Percentiles rank a stretch among this genome's conserved stretches.
Evolutionary conservation across 2,113 vertebrate genomes (phyloP).

Genomic region (Mesembrinibis cayennensis): DNA sequence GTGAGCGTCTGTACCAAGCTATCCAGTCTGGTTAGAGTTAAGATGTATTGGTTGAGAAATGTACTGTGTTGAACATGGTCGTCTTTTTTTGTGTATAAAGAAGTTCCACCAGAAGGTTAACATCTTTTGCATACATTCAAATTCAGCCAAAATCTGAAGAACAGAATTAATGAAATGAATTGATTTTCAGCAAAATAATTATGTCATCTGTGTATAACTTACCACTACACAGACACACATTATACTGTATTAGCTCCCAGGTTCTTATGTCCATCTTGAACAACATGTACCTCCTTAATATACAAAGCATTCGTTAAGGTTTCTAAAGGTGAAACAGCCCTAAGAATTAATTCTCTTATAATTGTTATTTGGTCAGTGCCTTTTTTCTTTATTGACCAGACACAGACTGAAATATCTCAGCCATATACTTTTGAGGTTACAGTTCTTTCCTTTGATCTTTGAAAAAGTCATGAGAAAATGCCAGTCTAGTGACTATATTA

Average conservation of each 20-base stretch:
- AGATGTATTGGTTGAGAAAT: not conserved
- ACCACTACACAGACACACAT: not conserved
- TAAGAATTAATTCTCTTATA: slow-evolving; percentile 61
- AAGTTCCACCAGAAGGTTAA: not conserved
- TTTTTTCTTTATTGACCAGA: slow-evolving; percentile 62
- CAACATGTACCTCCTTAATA: not conserved
- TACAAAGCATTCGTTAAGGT: not conserved
- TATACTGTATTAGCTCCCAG: not conserved
- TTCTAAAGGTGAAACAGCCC: slow-evolving; percentile 14
- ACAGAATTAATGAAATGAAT: not conserved
- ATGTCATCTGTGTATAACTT: not conserved
- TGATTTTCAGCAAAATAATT: slow-evolving; percentile 3
- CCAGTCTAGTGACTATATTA: slow-evolving; percentile 65
- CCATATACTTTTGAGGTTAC: slow-evolving; percentile 64
- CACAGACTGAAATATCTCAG: slow-evolving; percentile 59
- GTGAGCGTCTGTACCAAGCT: not conserved
- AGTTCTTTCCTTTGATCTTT: slow-evolving; percentile 78
- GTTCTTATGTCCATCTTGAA: not conserved
- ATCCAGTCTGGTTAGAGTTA: not conserved
- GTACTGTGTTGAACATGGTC: not conserved
- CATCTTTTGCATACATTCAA: not conserved
- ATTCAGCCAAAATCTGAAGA: not conserved
- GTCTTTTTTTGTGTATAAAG: not conserved
- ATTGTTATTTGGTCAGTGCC: slow-evolving; percentile 52
- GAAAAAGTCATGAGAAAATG: slow-evolving; percentile 69